Conservation (phyloP, 2,888 invertebrate genomes). For the Synergus gifuensis region DNA sequence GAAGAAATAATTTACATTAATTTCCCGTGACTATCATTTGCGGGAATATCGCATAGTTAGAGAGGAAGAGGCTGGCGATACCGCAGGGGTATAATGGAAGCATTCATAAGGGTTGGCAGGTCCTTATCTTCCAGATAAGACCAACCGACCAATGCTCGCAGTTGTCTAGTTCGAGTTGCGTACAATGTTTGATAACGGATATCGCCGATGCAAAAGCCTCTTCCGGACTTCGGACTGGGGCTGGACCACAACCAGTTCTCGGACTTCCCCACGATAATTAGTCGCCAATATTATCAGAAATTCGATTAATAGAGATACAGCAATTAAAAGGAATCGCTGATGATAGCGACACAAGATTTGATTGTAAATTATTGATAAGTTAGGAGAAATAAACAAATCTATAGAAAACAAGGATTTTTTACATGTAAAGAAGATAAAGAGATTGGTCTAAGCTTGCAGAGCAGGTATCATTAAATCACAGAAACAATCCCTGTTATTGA, state of each 20-base stretch:
- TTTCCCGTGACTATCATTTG: constrained; percentile 53
- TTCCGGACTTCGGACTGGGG: constrained; percentile 62
- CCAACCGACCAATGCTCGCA: constrained; percentile 59
- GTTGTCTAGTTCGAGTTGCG: constrained; percentile 59
- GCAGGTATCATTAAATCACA: constrained; percentile 76
- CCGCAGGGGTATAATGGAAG: constrained; percentile 67
- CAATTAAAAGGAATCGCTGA: neutral
- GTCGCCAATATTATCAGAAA: constrained; percentile 7
- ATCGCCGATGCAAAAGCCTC: constrained; percentile 61
- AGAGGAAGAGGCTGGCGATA: constrained; percentile 56
- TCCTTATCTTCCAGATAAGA: constrained; percentile 72
- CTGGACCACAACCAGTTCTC: constrained; percentile 28
- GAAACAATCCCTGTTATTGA: constrained; percentile 77
- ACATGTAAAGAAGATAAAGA: constrained; percentile 67
- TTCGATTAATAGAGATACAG: neutral
- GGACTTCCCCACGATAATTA: constrained; percentile 10
- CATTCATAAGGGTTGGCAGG: constrained; percentile 73
- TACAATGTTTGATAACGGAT: constrained; percentile 64
- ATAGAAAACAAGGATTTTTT: neutral
- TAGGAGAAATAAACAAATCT: constrained; percentile 60
- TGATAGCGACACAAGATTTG: constrained; percentile 46
- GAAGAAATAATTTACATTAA: constrained; percentile 42
- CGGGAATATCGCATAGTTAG: constrained; percentile 49
- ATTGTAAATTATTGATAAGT: constrained; percentile 57
- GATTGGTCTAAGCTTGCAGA: constrained; percentile 52